Evolutionary conservation across 2,113 vertebrate species (phyloP).

Genomic region (Hippopotamus amphibius): DNA sequence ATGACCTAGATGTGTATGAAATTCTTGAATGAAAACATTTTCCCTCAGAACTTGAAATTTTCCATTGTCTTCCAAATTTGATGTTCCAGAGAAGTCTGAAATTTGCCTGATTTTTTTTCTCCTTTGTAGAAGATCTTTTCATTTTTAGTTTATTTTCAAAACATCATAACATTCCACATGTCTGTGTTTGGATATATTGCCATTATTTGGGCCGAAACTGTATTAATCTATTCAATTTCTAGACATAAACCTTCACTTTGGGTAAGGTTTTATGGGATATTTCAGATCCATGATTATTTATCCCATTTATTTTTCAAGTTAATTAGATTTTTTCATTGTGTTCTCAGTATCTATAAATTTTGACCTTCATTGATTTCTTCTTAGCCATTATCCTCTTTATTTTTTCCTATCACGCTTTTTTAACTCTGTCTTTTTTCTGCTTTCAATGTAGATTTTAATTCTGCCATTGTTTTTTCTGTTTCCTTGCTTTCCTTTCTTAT

Average conservation of each 20-base stretch:
- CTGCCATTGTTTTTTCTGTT: not conserved
- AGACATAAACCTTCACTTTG: not conserved
- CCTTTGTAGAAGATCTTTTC: not conserved
- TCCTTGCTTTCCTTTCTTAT: not conserved
- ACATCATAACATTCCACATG: not conserved
- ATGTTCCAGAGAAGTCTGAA: not conserved
- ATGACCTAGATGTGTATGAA: not conserved
- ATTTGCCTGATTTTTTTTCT: not conserved
- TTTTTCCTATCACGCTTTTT: not conserved
- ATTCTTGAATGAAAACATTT: not conserved
- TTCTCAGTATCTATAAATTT: not conserved
- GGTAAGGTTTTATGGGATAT: not conserved
- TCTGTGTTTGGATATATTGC: not conserved
- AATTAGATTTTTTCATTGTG: not conserved
- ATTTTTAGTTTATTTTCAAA: not conserved
- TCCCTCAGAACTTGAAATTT: not conserved
- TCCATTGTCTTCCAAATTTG: not conserved
- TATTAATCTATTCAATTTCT: not conserved
- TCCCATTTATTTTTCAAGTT: not conserved
- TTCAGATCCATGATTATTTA: not conserved
- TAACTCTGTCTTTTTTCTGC: not conserved
- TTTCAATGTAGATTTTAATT: not conserved
- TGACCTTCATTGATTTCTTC: not conserved
- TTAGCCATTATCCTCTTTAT: not conserved
- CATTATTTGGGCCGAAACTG: not conserved